phyloP scores from a whole-genome alignment of 2,113 vertebrate genomes.

The Myanophis thanlyinensis region DNA sequence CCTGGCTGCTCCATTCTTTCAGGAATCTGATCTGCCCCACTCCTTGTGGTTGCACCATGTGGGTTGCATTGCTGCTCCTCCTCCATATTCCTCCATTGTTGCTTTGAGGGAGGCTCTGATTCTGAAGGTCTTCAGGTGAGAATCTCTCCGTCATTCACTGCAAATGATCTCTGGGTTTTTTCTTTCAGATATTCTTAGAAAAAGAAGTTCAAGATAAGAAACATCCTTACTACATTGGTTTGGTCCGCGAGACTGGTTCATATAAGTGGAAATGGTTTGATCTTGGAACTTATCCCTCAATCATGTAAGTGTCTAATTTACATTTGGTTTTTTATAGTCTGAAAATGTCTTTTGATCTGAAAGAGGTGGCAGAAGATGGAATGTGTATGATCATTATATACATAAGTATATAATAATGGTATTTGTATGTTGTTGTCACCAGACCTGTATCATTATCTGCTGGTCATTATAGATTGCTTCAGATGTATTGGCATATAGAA shows the following conservation, averaged over 20 bases:
- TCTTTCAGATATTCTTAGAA: neutral
- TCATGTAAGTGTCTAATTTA: neutral
- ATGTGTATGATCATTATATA: too few species aligned
- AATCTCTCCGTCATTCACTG: neutral
- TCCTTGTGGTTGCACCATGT: neutral
- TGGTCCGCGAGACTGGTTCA: neutral
- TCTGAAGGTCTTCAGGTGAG: neutral
- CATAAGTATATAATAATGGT: too few species aligned
- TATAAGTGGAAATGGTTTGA: rapidly evolving
- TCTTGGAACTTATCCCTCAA: rapidly evolving
- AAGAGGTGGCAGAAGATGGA: neutral
- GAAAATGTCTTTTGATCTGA: neutral
- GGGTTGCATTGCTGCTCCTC: neutral
- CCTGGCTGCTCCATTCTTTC: neutral
- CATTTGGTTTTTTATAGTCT: neutral
- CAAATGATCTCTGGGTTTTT: neutral
- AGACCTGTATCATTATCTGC: too few species aligned
- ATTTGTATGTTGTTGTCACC: too few species aligned
- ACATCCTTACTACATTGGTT: rapidly evolving
- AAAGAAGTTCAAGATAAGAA: rapidly evolving
- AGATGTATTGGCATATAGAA: too few species aligned
- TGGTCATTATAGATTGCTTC: too few species aligned
- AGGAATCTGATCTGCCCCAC: neutral
- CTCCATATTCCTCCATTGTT: neutral
- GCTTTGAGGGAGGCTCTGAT: neutral